Conservation (phyloP, 2,797 vertebrate species). For the Triplophysa bombifrons region DNA sequence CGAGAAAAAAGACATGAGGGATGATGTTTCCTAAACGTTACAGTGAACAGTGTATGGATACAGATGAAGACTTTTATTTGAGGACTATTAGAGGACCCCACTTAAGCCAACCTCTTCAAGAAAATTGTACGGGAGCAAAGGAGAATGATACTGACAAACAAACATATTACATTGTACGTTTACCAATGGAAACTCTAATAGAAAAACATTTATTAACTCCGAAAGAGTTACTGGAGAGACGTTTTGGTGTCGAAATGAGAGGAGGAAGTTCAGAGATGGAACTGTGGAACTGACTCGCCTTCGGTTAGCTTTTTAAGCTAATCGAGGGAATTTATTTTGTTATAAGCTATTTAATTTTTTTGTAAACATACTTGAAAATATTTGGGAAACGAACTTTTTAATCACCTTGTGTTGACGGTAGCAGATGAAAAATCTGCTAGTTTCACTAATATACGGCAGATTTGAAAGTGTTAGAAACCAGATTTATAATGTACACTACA, state of each 20-base stretch:
- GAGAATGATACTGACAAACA: constrained; percentile 7
- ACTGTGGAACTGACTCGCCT: constrained; percentile 64
- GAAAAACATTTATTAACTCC: constrained; percentile 63
- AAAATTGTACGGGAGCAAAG: constrained; percentile 16
- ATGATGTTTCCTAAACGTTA: constrained; percentile 21
- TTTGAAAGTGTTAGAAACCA: constrained; percentile 70
- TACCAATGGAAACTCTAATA: constrained; percentile 59
- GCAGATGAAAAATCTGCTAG: constrained; percentile 65
- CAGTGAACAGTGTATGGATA: not conserved
- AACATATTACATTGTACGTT: constrained; percentile 31
- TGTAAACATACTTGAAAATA: constrained; percentile 81
- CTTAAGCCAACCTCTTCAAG: constrained; percentile 11
- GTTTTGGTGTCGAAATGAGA: constrained; percentile 59
- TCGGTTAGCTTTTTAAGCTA: constrained; percentile 64
- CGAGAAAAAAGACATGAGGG: constrained; percentile 26
- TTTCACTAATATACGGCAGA: constrained; percentile 72
- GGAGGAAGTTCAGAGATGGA: constrained; percentile 50
- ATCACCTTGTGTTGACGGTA: constrained; percentile 57
- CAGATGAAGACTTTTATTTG: constrained; percentile 30
- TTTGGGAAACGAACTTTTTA: constrained; percentile 71
- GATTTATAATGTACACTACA: constrained; percentile 72
- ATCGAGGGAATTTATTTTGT: constrained; percentile 70
- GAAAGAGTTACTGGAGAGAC: constrained; percentile 68
- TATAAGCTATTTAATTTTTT: constrained; percentile 79
- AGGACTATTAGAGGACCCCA: not conserved